Percentiles rank a stretch among this genome's conserved stretches.
Evolutionary conservation across 2,888 invertebrate genomes (phyloP).

Genomic region (Scelioninae gen. 1): DNA sequence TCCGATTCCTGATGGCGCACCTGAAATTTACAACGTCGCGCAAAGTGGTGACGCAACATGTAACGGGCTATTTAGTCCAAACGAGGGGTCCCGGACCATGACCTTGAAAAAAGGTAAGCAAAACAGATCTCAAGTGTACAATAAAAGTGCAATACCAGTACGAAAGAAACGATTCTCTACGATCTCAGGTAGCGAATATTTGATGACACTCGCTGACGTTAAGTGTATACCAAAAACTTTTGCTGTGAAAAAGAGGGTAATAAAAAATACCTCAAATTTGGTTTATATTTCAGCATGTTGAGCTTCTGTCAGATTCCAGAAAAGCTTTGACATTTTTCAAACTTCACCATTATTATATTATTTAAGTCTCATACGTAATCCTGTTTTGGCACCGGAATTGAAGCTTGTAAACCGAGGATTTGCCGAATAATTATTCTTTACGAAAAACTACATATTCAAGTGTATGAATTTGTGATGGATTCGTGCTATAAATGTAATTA

Average conservation of each 20-base stretch:
- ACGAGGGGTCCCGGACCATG: slow-evolving; percentile 94
- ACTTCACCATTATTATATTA: slow-evolving; percentile 13
- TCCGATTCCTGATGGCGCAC: slow-evolving; percentile 80
- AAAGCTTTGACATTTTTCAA: slow-evolving; percentile 39
- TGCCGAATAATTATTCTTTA: slow-evolving; percentile 4
- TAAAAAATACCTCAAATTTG: too few species aligned
- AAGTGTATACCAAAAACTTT: too few species aligned
- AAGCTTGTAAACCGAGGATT: slow-evolving; percentile 14
- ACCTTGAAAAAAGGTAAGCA: slow-evolving; percentile 90
- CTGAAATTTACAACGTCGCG: slow-evolving; percentile 89
- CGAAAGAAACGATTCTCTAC: too few species aligned
- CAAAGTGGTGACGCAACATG: slow-evolving; percentile 97
- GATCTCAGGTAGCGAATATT: too few species aligned
- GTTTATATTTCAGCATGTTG: slow-evolving; percentile 33
- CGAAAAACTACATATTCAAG: neutral
- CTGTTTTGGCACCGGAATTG: slow-evolving; percentile 13
- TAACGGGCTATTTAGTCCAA: slow-evolving; percentile 95
- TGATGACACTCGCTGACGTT: too few species aligned
- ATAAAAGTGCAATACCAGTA: too few species aligned
- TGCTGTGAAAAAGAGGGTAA: too few species aligned
- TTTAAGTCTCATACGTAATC: slow-evolving; percentile 29
- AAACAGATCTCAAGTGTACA: neutral
- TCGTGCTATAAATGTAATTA: neutral
- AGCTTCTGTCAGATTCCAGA: slow-evolving; percentile 16
- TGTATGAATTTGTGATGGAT: neutral